Percentiles rank a stretch among this genome's conserved stretches.
These are phyloP conservation scores for Cephus pygmeus DNA, from an alignment of 2,888 invertebrate genomes.

Conservation along the genomic window DNA sequence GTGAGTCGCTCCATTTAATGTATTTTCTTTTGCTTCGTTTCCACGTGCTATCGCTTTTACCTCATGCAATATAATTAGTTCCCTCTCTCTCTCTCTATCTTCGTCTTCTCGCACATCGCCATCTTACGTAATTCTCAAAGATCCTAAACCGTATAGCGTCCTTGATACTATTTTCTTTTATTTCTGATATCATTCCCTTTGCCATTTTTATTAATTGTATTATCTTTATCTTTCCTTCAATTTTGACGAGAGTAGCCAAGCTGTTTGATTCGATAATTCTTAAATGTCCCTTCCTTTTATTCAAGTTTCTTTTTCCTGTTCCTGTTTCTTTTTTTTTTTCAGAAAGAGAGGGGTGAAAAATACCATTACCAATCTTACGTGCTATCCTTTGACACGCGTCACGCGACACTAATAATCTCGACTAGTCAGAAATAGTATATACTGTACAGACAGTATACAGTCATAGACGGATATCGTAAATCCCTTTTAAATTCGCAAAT, in stretches of 20 bases:
- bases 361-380: not conserved
- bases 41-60: not conserved
- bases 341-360: not conserved
- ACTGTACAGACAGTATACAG: not conserved
- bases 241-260: not conserved
- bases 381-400: not conserved
- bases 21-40: not conserved
- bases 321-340: not conserved
- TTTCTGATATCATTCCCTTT: not conserved
- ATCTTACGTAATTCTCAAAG: not conserved
- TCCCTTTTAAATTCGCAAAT: not conserved
- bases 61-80: conserved; percentile 17
- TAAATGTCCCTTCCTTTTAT: not conserved
- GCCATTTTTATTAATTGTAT: not conserved
- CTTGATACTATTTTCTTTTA: not conserved
- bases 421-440: not conserved
- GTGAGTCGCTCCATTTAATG: conserved; percentile 8
- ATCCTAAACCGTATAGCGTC: not conserved
- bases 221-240: not conserved
- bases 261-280: not conserved
- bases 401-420: not conserved
- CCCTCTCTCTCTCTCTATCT: conserved; percentile 4
- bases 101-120: not conserved
- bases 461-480: not conserved
- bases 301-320: not conserved